Evolutionary conservation across 64 coral and sea anemone species (phyloP).

Genomic region (Porites lutea): DNA sequence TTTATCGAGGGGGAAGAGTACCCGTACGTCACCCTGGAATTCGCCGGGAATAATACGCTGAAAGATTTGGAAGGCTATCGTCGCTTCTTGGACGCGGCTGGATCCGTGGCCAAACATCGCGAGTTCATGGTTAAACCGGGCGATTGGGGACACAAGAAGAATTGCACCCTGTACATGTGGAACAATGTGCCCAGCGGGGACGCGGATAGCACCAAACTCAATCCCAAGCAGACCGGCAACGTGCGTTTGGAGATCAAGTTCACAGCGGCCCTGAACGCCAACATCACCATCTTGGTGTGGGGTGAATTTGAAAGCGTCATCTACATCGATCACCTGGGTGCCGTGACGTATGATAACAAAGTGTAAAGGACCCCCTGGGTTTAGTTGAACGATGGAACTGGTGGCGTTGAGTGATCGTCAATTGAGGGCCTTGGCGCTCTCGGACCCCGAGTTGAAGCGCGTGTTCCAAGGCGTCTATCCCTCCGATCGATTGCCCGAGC

Average conservation of each 20-base stretch:
- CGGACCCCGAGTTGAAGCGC: too few species aligned
- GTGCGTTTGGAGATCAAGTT: too few species aligned
- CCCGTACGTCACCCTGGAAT: constrained; percentile 2
- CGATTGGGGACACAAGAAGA: constrained; percentile 5
- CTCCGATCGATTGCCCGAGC: too few species aligned
- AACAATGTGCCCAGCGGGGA: constrained; percentile 34
- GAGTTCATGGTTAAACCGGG: constrained; percentile 28
- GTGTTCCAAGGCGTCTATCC: too few species aligned
- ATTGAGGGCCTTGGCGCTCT: too few species aligned
- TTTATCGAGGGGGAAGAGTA: constrained; percentile 42
- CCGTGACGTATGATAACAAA: too few species aligned
- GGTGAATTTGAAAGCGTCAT: not conserved
- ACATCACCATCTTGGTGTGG: too few species aligned
- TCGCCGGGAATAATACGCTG: constrained; percentile 4
- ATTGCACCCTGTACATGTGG: constrained; percentile 37
- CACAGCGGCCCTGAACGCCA: too few species aligned
- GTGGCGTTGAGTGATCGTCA: too few species aligned
- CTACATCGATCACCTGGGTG: not conserved
- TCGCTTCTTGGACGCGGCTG: constrained; percentile 36
- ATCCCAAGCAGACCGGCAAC: too few species aligned
- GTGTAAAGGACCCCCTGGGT: too few species aligned
- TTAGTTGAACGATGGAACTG: too few species aligned
- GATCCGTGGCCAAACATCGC: not conserved
- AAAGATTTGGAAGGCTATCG: constrained; percentile 45
- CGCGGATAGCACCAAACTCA: not conserved